These are phyloP conservation scores for Vombatus ursinus DNA, from an alignment of 2,113 vertebrate species.

Conservation along the genomic window DNA sequence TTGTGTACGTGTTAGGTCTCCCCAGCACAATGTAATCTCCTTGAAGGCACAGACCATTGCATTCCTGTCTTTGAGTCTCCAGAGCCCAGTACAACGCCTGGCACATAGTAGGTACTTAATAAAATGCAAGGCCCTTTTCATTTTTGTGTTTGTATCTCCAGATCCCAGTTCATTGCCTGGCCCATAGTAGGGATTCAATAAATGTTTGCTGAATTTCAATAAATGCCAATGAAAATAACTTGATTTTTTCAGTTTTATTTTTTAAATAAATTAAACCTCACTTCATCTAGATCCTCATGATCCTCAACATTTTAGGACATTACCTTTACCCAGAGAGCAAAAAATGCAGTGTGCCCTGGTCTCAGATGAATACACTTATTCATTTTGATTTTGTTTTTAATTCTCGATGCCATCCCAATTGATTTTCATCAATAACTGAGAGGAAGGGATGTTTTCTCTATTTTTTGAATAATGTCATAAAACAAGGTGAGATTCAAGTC, in stretches of 20 bases:
- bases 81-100: not conserved
- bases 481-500: not conserved
- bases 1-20: not conserved
- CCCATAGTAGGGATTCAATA: not conserved
- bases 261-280: not conserved
- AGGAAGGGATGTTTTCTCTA: not conserved
- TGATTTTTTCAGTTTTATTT: not conserved
- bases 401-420: not conserved
- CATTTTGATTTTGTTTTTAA: not conserved
- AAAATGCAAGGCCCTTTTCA: not conserved
- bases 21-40: not conserved
- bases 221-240: not conserved
- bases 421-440: not conserved
- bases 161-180: not conserved
- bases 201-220: not conserved
- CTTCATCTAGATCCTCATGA: not conserved
- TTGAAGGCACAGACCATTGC: not conserved
- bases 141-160: not conserved
- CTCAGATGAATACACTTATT: not conserved
- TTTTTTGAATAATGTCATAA: not conserved
- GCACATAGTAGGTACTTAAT: not conserved
- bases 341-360: not conserved
- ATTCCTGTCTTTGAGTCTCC: not conserved
- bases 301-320: not conserved
- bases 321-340: not conserved